Evolutionary conservation across 1,140 invertebrate species (phyloP).

Genomic region (Drosophila grimshawi): DNA sequence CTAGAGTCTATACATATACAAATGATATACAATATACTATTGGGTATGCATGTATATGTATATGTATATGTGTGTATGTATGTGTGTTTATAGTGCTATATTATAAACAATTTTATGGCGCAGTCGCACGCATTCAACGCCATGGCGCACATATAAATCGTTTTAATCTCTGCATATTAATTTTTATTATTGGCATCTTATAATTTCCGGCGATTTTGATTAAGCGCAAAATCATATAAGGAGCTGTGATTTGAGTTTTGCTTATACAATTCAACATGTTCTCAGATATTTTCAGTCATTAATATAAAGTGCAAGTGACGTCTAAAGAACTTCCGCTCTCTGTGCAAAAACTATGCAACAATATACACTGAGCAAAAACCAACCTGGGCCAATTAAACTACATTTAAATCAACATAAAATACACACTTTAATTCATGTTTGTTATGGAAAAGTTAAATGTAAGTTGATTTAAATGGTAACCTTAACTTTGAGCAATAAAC

Average conservation of each 20-base stretch:
- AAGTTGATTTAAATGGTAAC: too few relatives aligned
- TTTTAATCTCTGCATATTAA: conserved; percentile 79
- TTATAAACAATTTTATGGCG: conserved; percentile 71
- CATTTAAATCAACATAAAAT: neutral
- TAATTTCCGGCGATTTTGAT: conserved; percentile 75
- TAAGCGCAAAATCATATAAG: conserved; percentile 47
- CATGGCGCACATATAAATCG: conserved; percentile 73
- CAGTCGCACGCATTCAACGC: conserved; percentile 70
- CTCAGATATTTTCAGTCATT: conserved; percentile 8
- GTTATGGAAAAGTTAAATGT: too few relatives aligned
- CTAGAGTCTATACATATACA: conserved; percentile 10
- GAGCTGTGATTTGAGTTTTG: conserved; percentile 44
- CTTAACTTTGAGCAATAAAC: too few relatives aligned
- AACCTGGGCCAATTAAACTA: neutral
- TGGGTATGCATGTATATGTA: conserved; percentile 14
- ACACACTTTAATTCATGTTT: too few relatives aligned
- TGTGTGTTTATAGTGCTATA: conserved; percentile 56
- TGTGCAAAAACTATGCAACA: conserved; percentile 13
- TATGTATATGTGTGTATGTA: conserved; percentile 2
- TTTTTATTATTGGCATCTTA: conserved; percentile 80
- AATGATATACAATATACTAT: conserved; percentile 25
- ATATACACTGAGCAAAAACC: conserved; percentile 15
- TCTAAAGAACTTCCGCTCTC: conserved; percentile 43
- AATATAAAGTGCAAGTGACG: conserved; percentile 46
- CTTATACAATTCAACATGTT: neutral